Evolutionary conservation across 2,888 invertebrate species (phyloP).

Genomic region (Crematogaster levior): DNA sequence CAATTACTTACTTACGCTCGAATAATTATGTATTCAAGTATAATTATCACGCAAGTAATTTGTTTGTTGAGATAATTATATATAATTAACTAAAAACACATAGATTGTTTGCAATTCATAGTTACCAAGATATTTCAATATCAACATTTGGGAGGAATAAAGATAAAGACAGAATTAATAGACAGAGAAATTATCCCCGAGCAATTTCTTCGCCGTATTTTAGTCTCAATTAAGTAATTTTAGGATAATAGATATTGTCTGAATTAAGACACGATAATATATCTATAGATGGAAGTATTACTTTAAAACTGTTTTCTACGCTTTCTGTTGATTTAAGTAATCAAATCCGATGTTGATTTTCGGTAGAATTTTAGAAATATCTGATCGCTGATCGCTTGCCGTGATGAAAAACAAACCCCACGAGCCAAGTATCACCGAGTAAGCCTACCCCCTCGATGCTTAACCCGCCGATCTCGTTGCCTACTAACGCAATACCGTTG

Average conservation of each 20-base stretch:
- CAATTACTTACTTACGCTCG: no score
- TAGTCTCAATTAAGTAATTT: constrained; percentile 12
- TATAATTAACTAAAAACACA: not conserved
- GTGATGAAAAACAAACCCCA: no score
- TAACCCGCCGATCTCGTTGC: not conserved
- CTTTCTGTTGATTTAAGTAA: not conserved
- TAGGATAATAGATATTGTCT: constrained; percentile 5
- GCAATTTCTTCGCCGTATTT: not conserved
- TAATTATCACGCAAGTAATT: not conserved
- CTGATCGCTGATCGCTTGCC: not conserved
- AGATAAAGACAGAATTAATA: not conserved
- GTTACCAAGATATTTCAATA: not conserved
- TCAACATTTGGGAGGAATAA: not conserved
- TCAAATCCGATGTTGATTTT: not conserved
- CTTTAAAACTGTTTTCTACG: not conserved
- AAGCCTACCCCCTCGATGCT: not conserved
- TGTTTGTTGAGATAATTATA: no score
- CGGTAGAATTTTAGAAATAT: not conserved
- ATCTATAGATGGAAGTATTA: not conserved
- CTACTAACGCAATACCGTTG: not conserved
- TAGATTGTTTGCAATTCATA: not conserved
- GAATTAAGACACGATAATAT: not conserved
- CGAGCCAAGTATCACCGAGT: not conserved
- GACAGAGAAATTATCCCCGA: not conserved
- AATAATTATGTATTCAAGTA: no score